Evolutionary conservation across 2,113 vertebrate species (phyloP), one percentile per base, ranked within the genome.

Genomic region (Pseudonaja textilis): DNA sequence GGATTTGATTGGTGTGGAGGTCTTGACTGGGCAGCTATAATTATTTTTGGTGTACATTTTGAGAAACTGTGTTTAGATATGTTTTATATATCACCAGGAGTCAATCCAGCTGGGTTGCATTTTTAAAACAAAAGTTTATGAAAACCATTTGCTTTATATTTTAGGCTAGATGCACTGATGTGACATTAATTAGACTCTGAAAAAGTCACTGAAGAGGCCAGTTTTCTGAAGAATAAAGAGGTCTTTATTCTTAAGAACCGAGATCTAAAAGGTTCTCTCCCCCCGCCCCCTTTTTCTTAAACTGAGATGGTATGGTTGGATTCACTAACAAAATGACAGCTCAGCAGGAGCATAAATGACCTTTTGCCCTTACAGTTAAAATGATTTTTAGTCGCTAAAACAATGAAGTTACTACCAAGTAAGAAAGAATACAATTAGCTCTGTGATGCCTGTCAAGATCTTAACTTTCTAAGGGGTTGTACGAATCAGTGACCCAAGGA

Each of bases 81-180:
- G 74, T 81, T 81, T 81, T 81, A 81, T 81, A 81, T 39, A 81
- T 81, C 6, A 2, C 16, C 18, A 22, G 34, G 34, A 39, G n/a
- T 81, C 64, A 74, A 34, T 34, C 34, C 6, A 81, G 6, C 18
- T 81, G 34, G n/a, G 6, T 22, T 81, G 6, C 74, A 81, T 18
- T 81, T 81, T 59, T 50, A 22, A 89, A 89, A 90, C 64, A 55
- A 50, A 39, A 86, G 42, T 39, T 18, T 61, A 59, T 90, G 74
- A 86, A 90, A 90, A 61, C n/a, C 29, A 86, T 93, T 93, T 50
- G 61, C 59, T 81, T 86, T 56, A 85, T 54, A 86, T 52, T 55
- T 85, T 86, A 56, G 74, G 74, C 90, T 88, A 50, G 54, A 25
- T 85, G 52, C 11, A 18, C 42, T 10, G 64, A 52, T 47, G 52